Evolutionary conservation across 2,888 invertebrate species (phyloP).

Genomic region (Leucania comma): DNA sequence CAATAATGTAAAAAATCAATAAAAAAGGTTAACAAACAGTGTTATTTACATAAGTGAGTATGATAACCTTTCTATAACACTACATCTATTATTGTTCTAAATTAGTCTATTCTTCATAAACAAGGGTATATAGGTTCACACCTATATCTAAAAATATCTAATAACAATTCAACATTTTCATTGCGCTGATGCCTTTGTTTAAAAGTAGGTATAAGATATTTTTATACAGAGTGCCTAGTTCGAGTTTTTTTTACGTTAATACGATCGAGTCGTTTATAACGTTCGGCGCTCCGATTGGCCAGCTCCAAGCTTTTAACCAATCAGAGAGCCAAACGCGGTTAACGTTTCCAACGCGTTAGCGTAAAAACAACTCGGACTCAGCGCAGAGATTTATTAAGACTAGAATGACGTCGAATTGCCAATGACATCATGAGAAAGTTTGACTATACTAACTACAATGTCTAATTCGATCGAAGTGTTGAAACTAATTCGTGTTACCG

Average conservation of each 20-base stretch:
- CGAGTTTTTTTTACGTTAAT: too few species aligned
- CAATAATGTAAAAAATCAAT: not conserved
- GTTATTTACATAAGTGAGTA: slow-evolving; percentile 51
- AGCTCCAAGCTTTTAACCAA: too few species aligned
- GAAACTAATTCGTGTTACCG: not conserved
- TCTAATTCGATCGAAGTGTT: not conserved
- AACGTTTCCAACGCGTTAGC: too few species aligned
- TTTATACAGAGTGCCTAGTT: slow-evolving; percentile 24
- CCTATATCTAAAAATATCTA: slow-evolving; percentile 33
- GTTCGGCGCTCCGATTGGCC: too few species aligned
- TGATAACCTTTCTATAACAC: slow-evolving; percentile 44
- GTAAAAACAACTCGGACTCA: too few species aligned
- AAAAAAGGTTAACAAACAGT: slow-evolving; percentile 45
- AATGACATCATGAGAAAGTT: slow-evolving; percentile 72
- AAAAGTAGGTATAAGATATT: slow-evolving; percentile 5
- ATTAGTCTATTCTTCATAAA: slow-evolving; percentile 66
- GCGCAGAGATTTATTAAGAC: slow-evolving; percentile 7
- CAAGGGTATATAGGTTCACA: slow-evolving; percentile 44
- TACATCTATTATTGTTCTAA: slow-evolving; percentile 79
- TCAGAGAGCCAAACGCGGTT: too few species aligned
- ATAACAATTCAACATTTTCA: slow-evolving; percentile 74
- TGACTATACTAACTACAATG: slow-evolving; percentile 1
- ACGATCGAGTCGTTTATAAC: too few species aligned
- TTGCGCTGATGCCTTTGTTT: slow-evolving; percentile 40
- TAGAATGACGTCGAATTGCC: slow-evolving; percentile 75